Base-by-base conservation (phyloP, 2,888 invertebrate genomes). In the Pristionchus mayeri region DNA sequence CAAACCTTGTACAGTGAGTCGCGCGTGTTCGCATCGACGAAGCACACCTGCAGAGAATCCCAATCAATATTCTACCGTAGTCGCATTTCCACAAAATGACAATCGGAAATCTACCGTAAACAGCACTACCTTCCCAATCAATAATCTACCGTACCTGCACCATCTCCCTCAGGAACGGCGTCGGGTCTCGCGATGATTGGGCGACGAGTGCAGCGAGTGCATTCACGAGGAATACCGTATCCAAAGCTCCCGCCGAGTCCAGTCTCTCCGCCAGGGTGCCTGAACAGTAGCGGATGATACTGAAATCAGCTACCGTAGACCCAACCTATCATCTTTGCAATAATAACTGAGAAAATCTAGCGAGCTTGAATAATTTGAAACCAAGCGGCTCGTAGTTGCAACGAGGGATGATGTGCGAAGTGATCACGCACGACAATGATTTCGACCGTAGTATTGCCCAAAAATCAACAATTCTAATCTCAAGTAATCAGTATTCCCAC, bases 21-120 rank as follows among this genome's bases (percentile, higher is more conserved):
- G 0, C 92, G 85, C 3, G 89, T 89, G 18, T 85, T 37, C 71
- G 89, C 90, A 37, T 92, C 90, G 48, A 92, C 88, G 80, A 92
- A 92, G 79, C 92, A 92, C 0, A 90, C 87, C 87, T 91, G 84
- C 54, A 92, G 63, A 18, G 11, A 37, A 50, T 83, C 37, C 24
- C 67, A 60, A 27, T 21, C 27, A 30, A 27, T n/a, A 3, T 18
- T 30, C 63, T 63, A 34, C 27, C 27, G 60, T 27, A 75, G 3
- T n/a, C 75, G 21, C 3, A 18, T n/a, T n/a, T n/a, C 40, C n/a
- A n/a, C n/a, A n/a, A n/a, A n/a, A n/a, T n/a, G n/a, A n/a, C 9
- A 75, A 24, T 44, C 48, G 75, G 40, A 24, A 75, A 40, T 75
- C 30, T 75, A n/a, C 37, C 40, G 40, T 48, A 75, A 24, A 13